Conservation (phyloP, 2,888 invertebrate species). For the Drosophila engyochracea region DNA sequence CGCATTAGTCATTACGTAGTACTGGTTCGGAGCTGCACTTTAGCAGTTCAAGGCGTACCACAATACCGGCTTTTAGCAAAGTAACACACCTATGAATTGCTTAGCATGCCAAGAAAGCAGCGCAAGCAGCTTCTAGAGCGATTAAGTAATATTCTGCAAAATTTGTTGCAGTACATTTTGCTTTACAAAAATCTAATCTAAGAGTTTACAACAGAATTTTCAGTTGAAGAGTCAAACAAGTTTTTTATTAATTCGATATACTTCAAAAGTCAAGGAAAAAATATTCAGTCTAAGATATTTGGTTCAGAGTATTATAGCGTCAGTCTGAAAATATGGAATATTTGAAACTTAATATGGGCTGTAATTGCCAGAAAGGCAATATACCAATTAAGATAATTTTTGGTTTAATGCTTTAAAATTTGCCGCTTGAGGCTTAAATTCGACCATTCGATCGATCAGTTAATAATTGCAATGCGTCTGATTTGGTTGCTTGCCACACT, state of each 20-base stretch:
- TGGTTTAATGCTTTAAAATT: constrained; percentile 2
- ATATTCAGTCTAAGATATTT: neutral
- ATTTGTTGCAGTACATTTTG: neutral
- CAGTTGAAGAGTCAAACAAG: neutral
- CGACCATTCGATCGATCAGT: constrained; percentile 35
- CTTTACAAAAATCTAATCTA: neutral
- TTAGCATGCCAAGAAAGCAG: neutral
- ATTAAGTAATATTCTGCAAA: neutral
- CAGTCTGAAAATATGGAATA: constrained; percentile 12
- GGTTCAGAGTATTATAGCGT: neutral
- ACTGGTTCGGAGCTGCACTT: neutral
- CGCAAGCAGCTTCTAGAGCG: neutral
- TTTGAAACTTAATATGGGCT: constrained; percentile 41
- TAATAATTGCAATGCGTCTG: constrained; percentile 53
- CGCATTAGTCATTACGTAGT: neutral
- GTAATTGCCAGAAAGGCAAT: constrained; percentile 40
- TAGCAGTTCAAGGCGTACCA: neutral
- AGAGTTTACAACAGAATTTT: neutral
- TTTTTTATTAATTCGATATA: neutral
- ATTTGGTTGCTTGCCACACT: constrained; percentile 61
- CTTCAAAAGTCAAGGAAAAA: neutral
- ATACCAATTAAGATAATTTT: constrained; percentile 53
- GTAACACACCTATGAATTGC: neutral
- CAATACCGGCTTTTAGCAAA: neutral
- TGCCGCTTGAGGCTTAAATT: constrained; percentile 6